phyloP scores from a whole-genome alignment of 2,888 invertebrate genomes.

The Spicauda simplicius region DNA sequence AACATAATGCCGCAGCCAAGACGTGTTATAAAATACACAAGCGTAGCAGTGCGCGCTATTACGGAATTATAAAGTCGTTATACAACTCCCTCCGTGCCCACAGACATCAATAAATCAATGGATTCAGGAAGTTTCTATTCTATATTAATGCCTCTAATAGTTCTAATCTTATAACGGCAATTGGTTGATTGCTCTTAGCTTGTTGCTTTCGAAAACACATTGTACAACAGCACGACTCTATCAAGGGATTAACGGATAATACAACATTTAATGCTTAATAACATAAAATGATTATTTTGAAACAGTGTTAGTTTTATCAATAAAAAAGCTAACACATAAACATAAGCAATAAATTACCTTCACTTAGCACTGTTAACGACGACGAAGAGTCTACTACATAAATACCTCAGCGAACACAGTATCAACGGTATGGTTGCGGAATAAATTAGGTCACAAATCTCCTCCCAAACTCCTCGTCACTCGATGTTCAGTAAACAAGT shows the following conservation, averaged over 20 bases:
- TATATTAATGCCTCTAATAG: conserved; percentile 29
- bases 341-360: background rate
- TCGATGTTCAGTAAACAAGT: conserved; percentile 20
- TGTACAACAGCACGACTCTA: background rate
- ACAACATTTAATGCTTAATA: too few relatives aligned
- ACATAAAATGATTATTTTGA: too few relatives aligned
- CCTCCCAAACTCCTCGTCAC: conserved; percentile 19
- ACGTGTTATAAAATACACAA: conserved; percentile 33
- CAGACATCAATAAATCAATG: conserved; percentile 37
- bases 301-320: background rate
- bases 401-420: conserved; percentile 13
- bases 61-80: conserved; percentile 37
- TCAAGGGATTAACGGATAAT: background rate
- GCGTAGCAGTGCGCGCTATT: conserved; percentile 33
- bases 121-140: conserved; percentile 33
- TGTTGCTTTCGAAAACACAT: conserved; percentile 22
- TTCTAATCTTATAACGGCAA: conserved; percentile 23
- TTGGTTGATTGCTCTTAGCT: conserved; percentile 25
- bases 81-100: conserved; percentile 36
- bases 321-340: background rate
- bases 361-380: background rate
- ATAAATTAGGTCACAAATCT: conserved; percentile 36
- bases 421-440: conserved; percentile 12
- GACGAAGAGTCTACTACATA: background rate
- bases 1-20: conserved; percentile 33